Percentiles rank a stretch among this genome's conserved stretches.
phyloP scores from a whole-genome alignment of 2,888 invertebrate genomes.

The Cactoblastis cactorum region DNA sequence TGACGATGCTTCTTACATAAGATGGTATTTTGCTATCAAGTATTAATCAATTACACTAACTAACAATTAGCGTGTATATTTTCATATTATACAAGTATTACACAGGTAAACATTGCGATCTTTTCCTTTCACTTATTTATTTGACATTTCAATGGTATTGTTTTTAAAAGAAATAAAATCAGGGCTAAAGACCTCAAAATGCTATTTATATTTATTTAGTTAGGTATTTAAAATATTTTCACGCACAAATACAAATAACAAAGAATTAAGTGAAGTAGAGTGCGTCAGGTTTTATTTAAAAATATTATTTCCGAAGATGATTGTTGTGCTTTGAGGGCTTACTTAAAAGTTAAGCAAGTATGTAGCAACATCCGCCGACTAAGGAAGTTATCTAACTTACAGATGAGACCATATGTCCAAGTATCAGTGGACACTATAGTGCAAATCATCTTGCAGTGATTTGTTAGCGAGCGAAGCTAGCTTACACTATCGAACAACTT shows the following conservation, averaged over 20 bases:
- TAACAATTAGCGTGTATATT: background rate
- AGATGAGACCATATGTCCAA: background rate
- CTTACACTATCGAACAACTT: no score
- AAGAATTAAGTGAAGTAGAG: background rate
- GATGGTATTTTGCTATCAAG: background rate
- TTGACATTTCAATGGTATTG: background rate
- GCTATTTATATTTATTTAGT: background rate
- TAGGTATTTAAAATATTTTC: background rate
- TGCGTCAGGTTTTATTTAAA: no score
- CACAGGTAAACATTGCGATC: background rate
- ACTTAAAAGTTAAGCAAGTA: background rate
- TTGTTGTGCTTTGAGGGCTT: background rate
- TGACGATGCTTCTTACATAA: background rate
- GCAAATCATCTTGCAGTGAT: no score
- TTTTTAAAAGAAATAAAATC: background rate
- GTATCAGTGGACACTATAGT: no score
- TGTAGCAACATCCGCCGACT: background rate
- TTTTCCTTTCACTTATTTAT: background rate
- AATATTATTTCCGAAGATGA: background rate
- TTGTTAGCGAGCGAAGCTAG: no score
- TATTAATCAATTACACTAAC: no score
- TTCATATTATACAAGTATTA: background rate
- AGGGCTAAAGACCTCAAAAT: background rate
- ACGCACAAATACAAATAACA: background rate
- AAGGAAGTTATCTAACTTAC: conserved; percentile 4